Conservation (phyloP, 2,113 vertebrate genomes). For the Calidris pygmaea region DNA sequence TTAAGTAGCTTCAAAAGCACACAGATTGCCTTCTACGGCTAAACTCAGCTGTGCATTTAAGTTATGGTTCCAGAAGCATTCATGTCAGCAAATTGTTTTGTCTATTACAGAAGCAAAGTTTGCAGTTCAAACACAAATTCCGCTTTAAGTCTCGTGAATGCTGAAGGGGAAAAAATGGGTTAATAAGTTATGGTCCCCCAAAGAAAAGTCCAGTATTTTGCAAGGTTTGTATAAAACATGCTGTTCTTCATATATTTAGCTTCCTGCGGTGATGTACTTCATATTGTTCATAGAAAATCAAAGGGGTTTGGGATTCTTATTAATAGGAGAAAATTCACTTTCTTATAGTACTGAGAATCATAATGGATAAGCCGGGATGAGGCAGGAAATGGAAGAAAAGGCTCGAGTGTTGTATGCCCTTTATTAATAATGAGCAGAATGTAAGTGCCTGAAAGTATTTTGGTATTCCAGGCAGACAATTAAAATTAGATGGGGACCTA, state of each 20-base stretch:
- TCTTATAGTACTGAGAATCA: neutral
- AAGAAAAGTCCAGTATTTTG: neutral
- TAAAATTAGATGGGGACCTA: conserved; percentile 44
- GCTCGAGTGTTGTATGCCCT: neutral
- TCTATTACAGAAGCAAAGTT: neutral
- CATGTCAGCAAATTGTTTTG: neutral
- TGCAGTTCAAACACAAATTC: neutral
- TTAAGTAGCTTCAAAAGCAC: neutral
- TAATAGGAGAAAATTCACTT: neutral
- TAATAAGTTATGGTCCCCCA: neutral
- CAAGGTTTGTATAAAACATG: neutral
- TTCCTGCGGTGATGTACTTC: neutral
- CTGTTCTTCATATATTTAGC: neutral
- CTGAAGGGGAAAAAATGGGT: neutral
- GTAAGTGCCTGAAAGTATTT: conserved; percentile 21
- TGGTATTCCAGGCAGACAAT: conserved; percentile 24
- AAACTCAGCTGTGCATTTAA: neutral
- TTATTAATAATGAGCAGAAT: conserved; percentile 39
- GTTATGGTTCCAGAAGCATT: neutral
- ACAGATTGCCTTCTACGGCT: neutral
- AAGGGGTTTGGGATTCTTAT: neutral
- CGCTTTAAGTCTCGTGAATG: neutral
- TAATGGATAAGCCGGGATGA: neutral
- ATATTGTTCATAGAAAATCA: neutral
- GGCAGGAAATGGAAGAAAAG: neutral